Evolutionary conservation across 2,888 invertebrate genomes (phyloP).

Genomic region (Drosophila macrospina): DNA sequence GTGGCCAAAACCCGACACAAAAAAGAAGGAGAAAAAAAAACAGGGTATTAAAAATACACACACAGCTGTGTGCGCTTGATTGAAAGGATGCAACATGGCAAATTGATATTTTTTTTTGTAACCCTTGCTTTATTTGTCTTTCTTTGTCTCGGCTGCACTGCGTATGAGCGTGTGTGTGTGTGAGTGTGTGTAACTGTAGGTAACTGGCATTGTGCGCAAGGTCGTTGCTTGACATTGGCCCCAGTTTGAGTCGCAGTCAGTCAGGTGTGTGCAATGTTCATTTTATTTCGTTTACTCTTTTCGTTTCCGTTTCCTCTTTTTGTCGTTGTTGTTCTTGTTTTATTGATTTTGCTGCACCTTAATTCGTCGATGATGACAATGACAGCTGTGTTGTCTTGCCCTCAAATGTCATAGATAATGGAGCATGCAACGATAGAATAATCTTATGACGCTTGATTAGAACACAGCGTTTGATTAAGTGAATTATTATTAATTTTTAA

Average conservation of each 20-base stretch:
- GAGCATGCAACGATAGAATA: constrained; percentile 11
- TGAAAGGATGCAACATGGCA: constrained; percentile 47
- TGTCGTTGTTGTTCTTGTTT: too few relatives aligned
- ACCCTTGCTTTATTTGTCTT: constrained; percentile 8
- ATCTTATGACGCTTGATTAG: neutral
- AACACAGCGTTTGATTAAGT: neutral
- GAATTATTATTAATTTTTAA: neutral
- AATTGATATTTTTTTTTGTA: constrained; percentile 31
- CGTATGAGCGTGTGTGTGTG: neutral
- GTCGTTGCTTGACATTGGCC: constrained; percentile 72
- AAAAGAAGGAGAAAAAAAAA: neutral
- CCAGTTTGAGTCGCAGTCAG: constrained; percentile 30
- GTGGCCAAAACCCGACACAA: constrained; percentile 5
- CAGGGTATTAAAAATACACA: neutral
- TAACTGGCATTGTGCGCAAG: constrained; percentile 64
- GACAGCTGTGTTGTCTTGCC: constrained; percentile 5
- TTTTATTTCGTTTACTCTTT: constrained; percentile 34
- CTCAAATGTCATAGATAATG: constrained; percentile 20
- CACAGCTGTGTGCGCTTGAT: constrained; percentile 24
- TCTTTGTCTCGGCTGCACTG: constrained; percentile 33
- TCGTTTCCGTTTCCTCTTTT: constrained; percentile 15
- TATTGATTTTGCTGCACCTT: constrained; percentile 50
- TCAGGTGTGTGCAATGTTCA: constrained; percentile 49
- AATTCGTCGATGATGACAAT: constrained; percentile 34
- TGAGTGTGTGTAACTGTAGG: constrained; percentile 9